A percentile compares a stretch with the other conserved stretches of the same genome.
phyloP scores from a whole-genome alignment of 2,888 invertebrate species.

The Aethes cnicana region DNA sequence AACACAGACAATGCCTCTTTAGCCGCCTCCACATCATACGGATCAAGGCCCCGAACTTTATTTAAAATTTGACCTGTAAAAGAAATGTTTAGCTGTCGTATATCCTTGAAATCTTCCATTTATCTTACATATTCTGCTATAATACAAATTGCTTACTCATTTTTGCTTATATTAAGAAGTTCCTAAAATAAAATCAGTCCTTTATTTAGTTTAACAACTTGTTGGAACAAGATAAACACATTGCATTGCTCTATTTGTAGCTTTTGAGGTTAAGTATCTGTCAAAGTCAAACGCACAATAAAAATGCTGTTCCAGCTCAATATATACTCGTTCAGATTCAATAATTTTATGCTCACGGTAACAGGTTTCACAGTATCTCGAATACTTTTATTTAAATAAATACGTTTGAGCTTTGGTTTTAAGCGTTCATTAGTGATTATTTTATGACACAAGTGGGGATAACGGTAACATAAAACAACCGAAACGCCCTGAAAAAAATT shows the following conservation, averaged over 20 bases:
- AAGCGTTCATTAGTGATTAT: background rate
- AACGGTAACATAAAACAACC: background rate
- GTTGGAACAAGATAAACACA: slow-evolving; percentile 17
- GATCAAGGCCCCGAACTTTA: slow-evolving; percentile 61
- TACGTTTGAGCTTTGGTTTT: slow-evolving; percentile 9
- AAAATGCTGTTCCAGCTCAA: background rate
- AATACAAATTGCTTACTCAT: slow-evolving; percentile 44
- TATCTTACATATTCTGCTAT: background rate
- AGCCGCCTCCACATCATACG: slow-evolving; percentile 64
- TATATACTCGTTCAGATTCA: background rate
- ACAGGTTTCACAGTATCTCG: background rate
- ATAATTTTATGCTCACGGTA: no score
- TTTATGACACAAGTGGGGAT: background rate
- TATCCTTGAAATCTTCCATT: background rate
- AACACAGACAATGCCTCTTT: slow-evolving; percentile 60
- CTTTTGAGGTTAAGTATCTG: slow-evolving; percentile 11
- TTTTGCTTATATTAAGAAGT: slow-evolving; percentile 16
- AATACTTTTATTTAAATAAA: background rate
- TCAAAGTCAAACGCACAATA: background rate
- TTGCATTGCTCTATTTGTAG: background rate
- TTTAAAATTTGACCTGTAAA: slow-evolving; percentile 65
- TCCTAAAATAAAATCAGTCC: background rate
- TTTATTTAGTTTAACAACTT: background rate
- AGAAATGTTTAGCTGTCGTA: background rate
- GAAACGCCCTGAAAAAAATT: slow-evolving; percentile 8